Conservation (phyloP, 2,113 vertebrate genomes). For the Jacana jacana region DNA sequence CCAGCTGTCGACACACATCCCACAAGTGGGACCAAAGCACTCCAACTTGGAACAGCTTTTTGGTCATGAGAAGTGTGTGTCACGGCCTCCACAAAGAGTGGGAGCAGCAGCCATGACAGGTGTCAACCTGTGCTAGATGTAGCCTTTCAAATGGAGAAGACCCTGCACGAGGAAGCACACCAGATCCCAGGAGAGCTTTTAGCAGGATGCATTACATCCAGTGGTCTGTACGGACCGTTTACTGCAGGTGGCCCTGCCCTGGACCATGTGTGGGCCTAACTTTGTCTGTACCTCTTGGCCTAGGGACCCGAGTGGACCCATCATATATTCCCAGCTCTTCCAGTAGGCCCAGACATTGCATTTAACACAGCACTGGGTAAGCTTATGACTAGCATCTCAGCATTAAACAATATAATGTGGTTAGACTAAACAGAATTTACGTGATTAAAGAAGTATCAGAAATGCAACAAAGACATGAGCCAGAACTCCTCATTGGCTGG, state of each 20-base stretch:
- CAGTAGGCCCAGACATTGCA: neutral
- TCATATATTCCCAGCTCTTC: neutral
- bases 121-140: neutral
- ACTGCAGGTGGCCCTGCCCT: neutral
- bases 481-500: neutral
- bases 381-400: neutral
- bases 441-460: neutral
- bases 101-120: neutral
- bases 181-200: neutral
- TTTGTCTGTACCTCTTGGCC: neutral
- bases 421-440: neutral
- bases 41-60: neutral
- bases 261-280: neutral
- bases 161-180: neutral
- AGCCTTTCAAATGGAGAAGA: neutral
- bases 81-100: neutral
- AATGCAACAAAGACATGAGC: neutral
- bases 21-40: accelerated
- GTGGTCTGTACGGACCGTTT: neutral
- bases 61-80: accelerated
- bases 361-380: neutral
- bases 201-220: neutral
- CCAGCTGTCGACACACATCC: neutral
- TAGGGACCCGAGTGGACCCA: neutral
- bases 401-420: neutral